Evolutionary conservation across 2,113 vertebrate genomes (phyloP).

Genomic region (Corapipo altera): DNA sequence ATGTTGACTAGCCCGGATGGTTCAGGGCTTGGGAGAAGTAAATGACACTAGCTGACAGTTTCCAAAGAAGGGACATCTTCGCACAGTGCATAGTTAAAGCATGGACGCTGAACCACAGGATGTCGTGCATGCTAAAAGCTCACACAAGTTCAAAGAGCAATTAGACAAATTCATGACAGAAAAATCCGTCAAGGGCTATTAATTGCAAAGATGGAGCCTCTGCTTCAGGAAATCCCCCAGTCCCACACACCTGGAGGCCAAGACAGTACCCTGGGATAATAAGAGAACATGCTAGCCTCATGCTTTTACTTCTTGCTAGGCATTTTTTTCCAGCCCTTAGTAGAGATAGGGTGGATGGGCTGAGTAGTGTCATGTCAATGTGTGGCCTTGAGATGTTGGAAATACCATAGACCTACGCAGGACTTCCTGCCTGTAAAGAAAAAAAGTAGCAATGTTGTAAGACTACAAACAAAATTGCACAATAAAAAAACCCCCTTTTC

Average conservation of each 20-base stretch:
- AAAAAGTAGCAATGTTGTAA: background rate
- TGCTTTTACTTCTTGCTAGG: background rate
- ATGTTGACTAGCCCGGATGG: background rate
- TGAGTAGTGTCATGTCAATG: background rate
- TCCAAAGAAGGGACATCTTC: background rate
- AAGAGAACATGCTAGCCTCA: background rate
- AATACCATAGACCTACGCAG: background rate
- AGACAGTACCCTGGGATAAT: background rate
- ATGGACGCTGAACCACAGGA: background rate
- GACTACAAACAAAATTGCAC: background rate
- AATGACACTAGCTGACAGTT: background rate
- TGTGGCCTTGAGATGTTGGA: background rate
- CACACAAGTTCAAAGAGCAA: background rate
- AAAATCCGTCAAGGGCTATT: background rate
- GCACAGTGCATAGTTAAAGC: background rate
- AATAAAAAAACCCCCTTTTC: background rate
- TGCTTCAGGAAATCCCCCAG: background rate
- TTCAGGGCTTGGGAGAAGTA: background rate
- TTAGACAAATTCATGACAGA: slow-evolving; percentile 1
- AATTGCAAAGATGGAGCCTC: background rate
- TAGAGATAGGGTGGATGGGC: background rate
- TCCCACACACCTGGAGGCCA: background rate
- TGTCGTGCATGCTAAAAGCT: background rate
- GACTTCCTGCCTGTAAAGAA: background rate
- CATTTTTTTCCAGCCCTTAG: background rate